Conservation (phyloP, 1,140 invertebrate species). For the Agrilus planipennis region DNA sequence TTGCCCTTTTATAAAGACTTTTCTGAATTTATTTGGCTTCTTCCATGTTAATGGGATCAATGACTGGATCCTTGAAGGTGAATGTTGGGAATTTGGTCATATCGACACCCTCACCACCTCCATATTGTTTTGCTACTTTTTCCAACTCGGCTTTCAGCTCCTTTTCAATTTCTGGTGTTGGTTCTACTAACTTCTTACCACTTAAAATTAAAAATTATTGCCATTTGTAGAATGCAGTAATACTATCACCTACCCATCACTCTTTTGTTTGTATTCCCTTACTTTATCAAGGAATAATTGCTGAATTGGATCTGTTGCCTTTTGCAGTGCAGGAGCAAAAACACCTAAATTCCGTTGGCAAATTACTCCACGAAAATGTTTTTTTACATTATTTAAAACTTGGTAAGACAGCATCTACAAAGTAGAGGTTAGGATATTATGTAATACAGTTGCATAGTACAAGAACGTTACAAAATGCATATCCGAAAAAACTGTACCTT, state of each 20-base stretch:
- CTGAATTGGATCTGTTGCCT: conserved; percentile 80
- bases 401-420: conserved; percentile 24
- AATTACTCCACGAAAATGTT: conserved; percentile 25
- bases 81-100: conserved; percentile 83
- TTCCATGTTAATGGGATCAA: conserved; percentile 39
- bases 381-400: conserved; percentile 20
- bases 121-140: conserved; percentile 65
- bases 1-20: no score
- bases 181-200: conserved; percentile 71
- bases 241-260: conserved; percentile 44
- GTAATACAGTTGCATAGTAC: no score
- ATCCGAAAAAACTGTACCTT: no score
- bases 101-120: conserved; percentile 60
- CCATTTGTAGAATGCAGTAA: not conserved
- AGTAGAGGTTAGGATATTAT: no score
- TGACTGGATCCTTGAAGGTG: conserved; percentile 58
- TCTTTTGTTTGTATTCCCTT: conserved; percentile 72
- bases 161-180: conserved; percentile 60
- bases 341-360: conserved; percentile 52
- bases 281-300: conserved; percentile 89
- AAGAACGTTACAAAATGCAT: no score
- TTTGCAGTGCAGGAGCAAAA: conserved; percentile 54
- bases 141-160: conserved; percentile 66
- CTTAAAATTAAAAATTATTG: conserved; percentile 35
- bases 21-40: no score